These are phyloP conservation scores for Adrianichthys oophorus DNA, from an alignment of 2,797 vertebrate genomes.

Conservation along the genomic window DNA sequence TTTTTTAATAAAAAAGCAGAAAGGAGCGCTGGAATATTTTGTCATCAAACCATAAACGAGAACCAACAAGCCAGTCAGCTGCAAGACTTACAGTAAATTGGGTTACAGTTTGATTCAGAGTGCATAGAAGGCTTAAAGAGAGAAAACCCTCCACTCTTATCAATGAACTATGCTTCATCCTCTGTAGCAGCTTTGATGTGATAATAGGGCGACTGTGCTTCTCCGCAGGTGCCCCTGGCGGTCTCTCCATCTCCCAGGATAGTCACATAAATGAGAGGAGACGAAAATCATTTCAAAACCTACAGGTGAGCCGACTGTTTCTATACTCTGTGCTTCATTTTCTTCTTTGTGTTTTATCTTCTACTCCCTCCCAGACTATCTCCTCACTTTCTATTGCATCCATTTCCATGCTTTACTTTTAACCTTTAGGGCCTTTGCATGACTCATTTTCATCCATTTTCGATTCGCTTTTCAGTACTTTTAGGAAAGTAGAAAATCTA, in stretches of 20 bases:
- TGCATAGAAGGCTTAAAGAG: slow-evolving; percentile 38
- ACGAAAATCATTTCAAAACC: slow-evolving; percentile 64
- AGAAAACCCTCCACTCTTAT: slow-evolving; percentile 48
- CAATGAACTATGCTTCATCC: slow-evolving; percentile 59
- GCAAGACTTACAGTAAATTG: slow-evolving; percentile 32
- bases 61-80: too few relatives aligned
- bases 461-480: slow-evolving; percentile 30
- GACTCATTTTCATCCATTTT: slow-evolving; percentile 36
- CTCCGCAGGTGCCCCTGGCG: slow-evolving; percentile 64
- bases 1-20: too few relatives aligned
- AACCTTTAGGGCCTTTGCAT: slow-evolving; percentile 3
- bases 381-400: slow-evolving; percentile 45
- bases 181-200: slow-evolving; percentile 76
- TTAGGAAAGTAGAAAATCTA: slow-evolving; percentile 1
- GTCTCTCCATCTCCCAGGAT: slow-evolving; percentile 45
- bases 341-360: slow-evolving; percentile 42
- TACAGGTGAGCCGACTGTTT: slow-evolving; percentile 59
- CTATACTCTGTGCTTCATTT: slow-evolving; percentile 39
- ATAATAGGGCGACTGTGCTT: slow-evolving; percentile 73
- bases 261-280: slow-evolving; percentile 59
- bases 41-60: too few relatives aligned
- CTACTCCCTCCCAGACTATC: slow-evolving; percentile 51
- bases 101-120: slow-evolving; percentile 7
- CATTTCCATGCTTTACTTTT: slow-evolving; percentile 40
- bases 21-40: too few relatives aligned